These are phyloP conservation scores for Girardia tigrina DNA, from an alignment of 2,888 invertebrate species.

Conservation along the genomic window DNA sequence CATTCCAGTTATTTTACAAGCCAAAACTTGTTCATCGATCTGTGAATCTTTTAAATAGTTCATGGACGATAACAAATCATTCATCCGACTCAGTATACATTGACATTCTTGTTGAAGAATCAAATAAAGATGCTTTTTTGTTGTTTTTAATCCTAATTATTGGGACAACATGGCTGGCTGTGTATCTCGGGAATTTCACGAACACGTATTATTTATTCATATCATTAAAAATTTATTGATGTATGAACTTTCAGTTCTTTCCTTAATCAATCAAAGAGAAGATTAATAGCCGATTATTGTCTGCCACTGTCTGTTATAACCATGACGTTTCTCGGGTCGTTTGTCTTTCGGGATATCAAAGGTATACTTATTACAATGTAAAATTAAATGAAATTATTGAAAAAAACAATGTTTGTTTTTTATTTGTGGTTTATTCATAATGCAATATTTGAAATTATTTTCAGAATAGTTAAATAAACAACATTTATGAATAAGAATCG, in stretches of 20 bases:
- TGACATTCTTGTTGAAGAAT: not conserved
- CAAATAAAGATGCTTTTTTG: constrained; percentile 53
- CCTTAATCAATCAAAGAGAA: constrained; percentile 54
- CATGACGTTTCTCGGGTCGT: constrained; percentile 56
- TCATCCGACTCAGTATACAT: not conserved
- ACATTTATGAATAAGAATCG: too few species aligned
- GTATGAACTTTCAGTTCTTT: constrained; percentile 41
- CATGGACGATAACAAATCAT: not conserved
- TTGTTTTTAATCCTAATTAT: constrained; percentile 56
- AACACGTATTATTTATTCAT: constrained; percentile 53
- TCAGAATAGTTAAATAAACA: too few species aligned
- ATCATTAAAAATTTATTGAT: not conserved
- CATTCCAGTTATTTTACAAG: not conserved
- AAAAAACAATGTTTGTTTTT: too few species aligned
- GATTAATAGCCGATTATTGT: constrained; percentile 56
- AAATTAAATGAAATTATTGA: too few species aligned
- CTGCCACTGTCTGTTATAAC: constrained; percentile 55
- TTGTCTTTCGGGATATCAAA: constrained; percentile 54
- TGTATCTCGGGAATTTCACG: constrained; percentile 56
- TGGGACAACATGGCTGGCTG: constrained; percentile 56
- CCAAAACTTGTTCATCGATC: not conserved
- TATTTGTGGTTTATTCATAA: too few species aligned
- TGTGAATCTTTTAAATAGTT: not conserved
- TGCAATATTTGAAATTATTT: too few species aligned
- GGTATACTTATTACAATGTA: constrained; percentile 52